Evolutionary conservation across 1,140 invertebrate genomes (phyloP), one percentile per base, ranked within the genome.

Genomic region (Phymastichus coffea): DNA sequence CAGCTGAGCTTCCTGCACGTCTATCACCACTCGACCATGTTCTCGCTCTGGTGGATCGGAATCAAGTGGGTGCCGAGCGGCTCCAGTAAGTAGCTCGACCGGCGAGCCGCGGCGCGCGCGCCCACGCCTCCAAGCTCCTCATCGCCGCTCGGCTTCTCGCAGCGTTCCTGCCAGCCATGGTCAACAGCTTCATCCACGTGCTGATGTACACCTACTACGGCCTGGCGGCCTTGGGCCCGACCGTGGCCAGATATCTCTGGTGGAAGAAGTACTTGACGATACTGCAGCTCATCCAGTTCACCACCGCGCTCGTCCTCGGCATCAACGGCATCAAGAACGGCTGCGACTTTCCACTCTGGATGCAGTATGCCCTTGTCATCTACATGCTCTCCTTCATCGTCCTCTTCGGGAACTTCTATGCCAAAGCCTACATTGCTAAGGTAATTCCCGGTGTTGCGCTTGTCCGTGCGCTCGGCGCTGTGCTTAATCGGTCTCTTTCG

Each of bases 31-130:
- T 92, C 92, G 4, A 94, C 91, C 0, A 95, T 95, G 91, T 94
- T 95, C 70, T 83, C 86, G 1, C 84, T 95, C 15, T 97, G 94
- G 92, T 98, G 94, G 94, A 95, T 97, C 64, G 93, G 93, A 17
- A 90, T 95, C 61, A 96, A 96, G 83, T 98, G 93, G 91, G 93
- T 97, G 8, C 93, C 95, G 15, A 95, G 94, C 73, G 95, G 95
- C 56, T 93, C 92, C 25, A 88, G 92, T 93, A 79, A 88, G 88
- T 86, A 23, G 30, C 35, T 59, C 26, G n/a, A n/a, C n/a, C 43
- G 38, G 12, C 41, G 38, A 1, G 37, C 28, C 14, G 1, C n/a
- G 38, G 43, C 44, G n/a, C n/a, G n/a, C n/a, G n/a, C n/a, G n/a
- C n/a, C n/a, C n/a, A n/a, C n/a, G n/a, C n/a, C n/a, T n/a, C n/a